These are phyloP conservation scores for Dicyrtomina minuta DNA, from an alignment of 2,888 invertebrate genomes.

Conservation along the genomic window DNA sequence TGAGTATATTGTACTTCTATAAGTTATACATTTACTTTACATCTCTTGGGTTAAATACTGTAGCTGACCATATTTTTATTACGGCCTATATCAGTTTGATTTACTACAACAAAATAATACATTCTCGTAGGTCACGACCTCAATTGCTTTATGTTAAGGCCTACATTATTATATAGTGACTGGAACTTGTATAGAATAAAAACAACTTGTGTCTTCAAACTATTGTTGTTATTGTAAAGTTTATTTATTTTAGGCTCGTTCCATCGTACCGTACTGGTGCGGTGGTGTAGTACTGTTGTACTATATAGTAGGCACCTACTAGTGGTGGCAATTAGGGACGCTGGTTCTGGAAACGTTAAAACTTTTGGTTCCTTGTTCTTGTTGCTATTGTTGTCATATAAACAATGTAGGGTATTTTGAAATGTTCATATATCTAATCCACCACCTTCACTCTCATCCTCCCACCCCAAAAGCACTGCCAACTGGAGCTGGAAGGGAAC, in stretches of 20 bases:
- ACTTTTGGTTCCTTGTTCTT: too few species aligned
- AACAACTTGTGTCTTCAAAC: slow-evolving; percentile 10
- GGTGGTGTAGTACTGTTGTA: not conserved
- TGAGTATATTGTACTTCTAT: too few species aligned
- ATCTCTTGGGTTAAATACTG: not conserved
- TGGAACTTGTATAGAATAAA: slow-evolving; percentile 10
- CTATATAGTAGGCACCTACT: too few species aligned
- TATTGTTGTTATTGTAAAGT: slow-evolving; percentile 20
- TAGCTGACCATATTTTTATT: slow-evolving; percentile 25
- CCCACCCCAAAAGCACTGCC: too few species aligned
- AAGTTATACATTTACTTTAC: too few species aligned
- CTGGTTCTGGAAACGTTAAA: slow-evolving; percentile 10
- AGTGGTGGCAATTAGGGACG: slow-evolving; percentile 23
- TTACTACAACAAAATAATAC: slow-evolving; percentile 23
- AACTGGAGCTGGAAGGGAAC: too few species aligned
- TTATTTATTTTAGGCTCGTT: slow-evolving; percentile 22
- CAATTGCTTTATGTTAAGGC: slow-evolving; percentile 16
- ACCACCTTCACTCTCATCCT: too few species aligned
- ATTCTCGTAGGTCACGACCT: slow-evolving; percentile 36
- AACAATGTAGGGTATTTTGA: too few species aligned
- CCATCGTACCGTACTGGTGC: not conserved
- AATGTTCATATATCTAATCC: too few species aligned
- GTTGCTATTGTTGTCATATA: too few species aligned
- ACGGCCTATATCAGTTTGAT: slow-evolving; percentile 18
- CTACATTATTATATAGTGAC: too few species aligned